Evolutionary conservation across 2,113 vertebrate species (phyloP), one percentile per base, ranked within the genome.

Genomic region (Mormyrus lacerda): DNA sequence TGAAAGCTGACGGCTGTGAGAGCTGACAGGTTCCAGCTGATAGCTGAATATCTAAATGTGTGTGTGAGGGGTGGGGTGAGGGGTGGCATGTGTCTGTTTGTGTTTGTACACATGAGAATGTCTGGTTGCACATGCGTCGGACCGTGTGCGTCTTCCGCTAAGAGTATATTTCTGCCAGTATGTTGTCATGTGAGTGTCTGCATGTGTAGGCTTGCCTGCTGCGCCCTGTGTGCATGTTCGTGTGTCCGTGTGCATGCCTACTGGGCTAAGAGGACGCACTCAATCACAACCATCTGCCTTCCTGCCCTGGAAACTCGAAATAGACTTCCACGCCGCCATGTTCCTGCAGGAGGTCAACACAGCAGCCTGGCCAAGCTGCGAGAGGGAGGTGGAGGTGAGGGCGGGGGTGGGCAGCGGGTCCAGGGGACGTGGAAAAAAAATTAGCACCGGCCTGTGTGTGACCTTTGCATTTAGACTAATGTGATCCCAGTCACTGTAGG

Each of bases 261-360:
- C 91, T 88, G 89, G 91, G 83, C 0, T 91, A 91, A 91, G 91
- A 92, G 91, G 90, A 92, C 91, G 88, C 92, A 93, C 90, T 93
- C 90, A 91, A 89, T 92, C 91, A 50, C 86, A 93, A 92, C 93
- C 95, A 95, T 95, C 94, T 96, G 94, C 94, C 94, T 83, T 95
- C 50, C 92, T 91, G 92, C 89, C 92, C 44, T 89, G 92, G 90
- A 94, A 92, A 89, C 91, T 94, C 93, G 94, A 95, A 96, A 95
- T 94, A 96, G 94, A 93, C 88, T 92, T 73, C 84, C 42, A 84
- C 87, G 24, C 84, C 93, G 91, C 92, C 73, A 83, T 91, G 90
- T 35, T 91, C 91, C 88, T 89, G 47, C 85, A 93, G 91, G 91
- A 93, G 91, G 91, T 93, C 88, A 91, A 88, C 91, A 89, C 88